phyloP scores from a whole-genome alignment of 2,888 invertebrate genomes.

The Dilophus febrilis region DNA sequence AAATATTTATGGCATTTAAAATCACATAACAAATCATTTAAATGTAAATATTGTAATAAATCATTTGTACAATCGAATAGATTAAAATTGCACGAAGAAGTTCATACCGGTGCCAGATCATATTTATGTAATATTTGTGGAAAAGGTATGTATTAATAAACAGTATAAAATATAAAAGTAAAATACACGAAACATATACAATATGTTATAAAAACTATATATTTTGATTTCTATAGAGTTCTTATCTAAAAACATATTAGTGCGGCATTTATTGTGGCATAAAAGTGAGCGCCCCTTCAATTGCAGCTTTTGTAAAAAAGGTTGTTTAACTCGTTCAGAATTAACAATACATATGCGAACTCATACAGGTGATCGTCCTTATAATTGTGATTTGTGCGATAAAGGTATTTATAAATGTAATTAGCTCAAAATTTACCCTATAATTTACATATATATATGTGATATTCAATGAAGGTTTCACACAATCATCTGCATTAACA shows the following conservation, averaged over 20 bases:
- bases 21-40: slow-evolving; percentile 10
- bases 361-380: slow-evolving; percentile 10
- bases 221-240: slow-evolving; percentile 1
- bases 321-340: not conserved
- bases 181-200: not conserved
- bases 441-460: slow-evolving; percentile 9
- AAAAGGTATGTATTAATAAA: slow-evolving; percentile 6
- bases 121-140: slow-evolving; percentile 11
- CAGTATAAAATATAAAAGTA: not conserved
- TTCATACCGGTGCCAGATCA: slow-evolving; percentile 9
- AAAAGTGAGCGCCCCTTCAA: slow-evolving; percentile 9
- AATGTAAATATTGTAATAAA: slow-evolving; percentile 11
- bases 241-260: slow-evolving; percentile 10
- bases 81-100: slow-evolving; percentile 9
- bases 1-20: slow-evolving; percentile 10
- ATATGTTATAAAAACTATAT: too few species aligned
- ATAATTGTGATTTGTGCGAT: slow-evolving; percentile 9
- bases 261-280: slow-evolving; percentile 8
- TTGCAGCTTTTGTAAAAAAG: slow-evolving; percentile 9
- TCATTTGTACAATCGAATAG: slow-evolving; percentile 11
- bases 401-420: slow-evolving; percentile 9
- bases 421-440: slow-evolving; percentile 11
- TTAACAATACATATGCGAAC: slow-evolving; percentile 10
- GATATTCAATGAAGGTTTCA: slow-evolving; percentile 10
- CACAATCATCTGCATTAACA: slow-evolving; percentile 10